A percentile compares a stretch with the other conserved stretches of the same genome.
phyloP scores from a whole-genome alignment of 2,888 invertebrate genomes.

The Archaeoteleia sp. region DNA sequence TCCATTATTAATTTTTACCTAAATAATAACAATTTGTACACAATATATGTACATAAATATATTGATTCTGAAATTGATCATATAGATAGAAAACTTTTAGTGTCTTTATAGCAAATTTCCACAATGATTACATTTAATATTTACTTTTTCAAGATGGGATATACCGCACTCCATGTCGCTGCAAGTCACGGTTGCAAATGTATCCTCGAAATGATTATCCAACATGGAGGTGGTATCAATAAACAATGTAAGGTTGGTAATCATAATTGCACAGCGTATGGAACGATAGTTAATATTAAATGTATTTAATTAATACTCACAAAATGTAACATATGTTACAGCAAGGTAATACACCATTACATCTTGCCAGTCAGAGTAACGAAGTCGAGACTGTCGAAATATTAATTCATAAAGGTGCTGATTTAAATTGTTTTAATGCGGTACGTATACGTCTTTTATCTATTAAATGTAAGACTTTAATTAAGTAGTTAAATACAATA shows the following conservation, averaged over 20 bases:
- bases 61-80: no score
- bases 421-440: slow-evolving; percentile 83
- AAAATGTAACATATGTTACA: slow-evolving; percentile 65
- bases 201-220: slow-evolving; percentile 81
- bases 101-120: no score
- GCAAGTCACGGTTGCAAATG: slow-evolving; percentile 83
- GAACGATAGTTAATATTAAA: no score
- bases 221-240: slow-evolving; percentile 80
- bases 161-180: slow-evolving; percentile 82
- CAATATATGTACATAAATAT: no score
- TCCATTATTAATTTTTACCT: no score
- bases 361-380: slow-evolving; percentile 84
- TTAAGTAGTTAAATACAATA: no score
- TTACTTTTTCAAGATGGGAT: slow-evolving; percentile 82
- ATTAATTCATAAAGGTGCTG: slow-evolving; percentile 82
- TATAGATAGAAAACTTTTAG: no score
- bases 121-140: no score
- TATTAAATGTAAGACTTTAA: no score
- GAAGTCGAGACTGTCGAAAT: slow-evolving; percentile 82
- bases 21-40: no score
- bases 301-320: not conserved
- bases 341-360: slow-evolving; percentile 84
- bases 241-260: slow-evolving; percentile 81
- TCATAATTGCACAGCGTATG: no score
- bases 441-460: slow-evolving; percentile 77